Base-by-base conservation (phyloP, 2,113 vertebrate genomes). In the Albula glossodonta region DNA sequence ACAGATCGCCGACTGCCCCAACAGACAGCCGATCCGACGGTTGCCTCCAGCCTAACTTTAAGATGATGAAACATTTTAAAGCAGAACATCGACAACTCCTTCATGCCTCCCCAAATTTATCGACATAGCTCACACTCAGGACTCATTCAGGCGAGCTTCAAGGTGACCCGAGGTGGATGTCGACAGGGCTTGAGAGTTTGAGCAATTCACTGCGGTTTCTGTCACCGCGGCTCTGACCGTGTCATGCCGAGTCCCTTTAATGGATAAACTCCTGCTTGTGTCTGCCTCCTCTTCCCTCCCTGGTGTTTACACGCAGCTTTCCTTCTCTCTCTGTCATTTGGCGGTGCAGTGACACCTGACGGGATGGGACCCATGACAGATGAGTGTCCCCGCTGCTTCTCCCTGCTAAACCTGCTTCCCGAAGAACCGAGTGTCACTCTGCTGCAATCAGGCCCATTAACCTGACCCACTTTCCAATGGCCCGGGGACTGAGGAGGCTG, bases 41-140 rank as follows among this genome's bases (percentile, higher is more conserved):
- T 22, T 51, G 41, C 84, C 11, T 49, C 31, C 41, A 9, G 78
- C 81, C 81, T 83, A 82, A 13, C 78, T 49, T 63, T 82, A 66
- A 51, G 86, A 48, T 74, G 86, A 87, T 88, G 82, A 85, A 87
- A 86, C 49, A 51, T 85, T 82, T 78, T 48, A n/a, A 70, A 57
- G 77, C 53, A 48, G 7, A 56, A 25, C 81, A 83, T 85, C 66
- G 87, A 84, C 85, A 83, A 49, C 48, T 85, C 56, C 56, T 79
- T 49, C 66, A 77, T 84, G 49, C 80, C 81, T 49, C n/a, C 52
- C 81, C 74, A 85, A 74, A 80, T 84, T 87, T 89, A 90, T 88
- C 85, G 87, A 90, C 88, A 84, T 10, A 10, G 70, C 70, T 74
- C 8, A 74, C 70, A 78, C 81, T 57, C 77, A 63, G 82, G 50